Conservation (phyloP, 64 coral and sea anemone species). For the Dendronephthya gigantea region DNA sequence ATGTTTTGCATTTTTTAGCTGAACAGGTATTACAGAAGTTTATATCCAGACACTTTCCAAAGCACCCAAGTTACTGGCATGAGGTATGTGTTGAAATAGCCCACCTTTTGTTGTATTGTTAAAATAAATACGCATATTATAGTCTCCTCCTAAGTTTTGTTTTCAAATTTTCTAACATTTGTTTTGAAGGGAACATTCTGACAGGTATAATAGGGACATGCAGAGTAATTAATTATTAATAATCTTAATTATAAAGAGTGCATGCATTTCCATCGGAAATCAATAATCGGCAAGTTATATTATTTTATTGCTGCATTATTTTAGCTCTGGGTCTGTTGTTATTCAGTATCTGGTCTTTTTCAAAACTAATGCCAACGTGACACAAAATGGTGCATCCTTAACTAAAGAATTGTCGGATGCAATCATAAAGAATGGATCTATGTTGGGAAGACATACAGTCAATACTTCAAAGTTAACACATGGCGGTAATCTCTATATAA, state of each 20-base stretch:
- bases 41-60: background rate
- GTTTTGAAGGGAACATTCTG: too few relatives aligned
- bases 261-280: too few relatives aligned
- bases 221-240: too few relatives aligned
- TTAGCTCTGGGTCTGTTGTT: background rate
- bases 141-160: too few relatives aligned
- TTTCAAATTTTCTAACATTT: too few relatives aligned
- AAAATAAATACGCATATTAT: too few relatives aligned
- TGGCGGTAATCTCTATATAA: background rate
- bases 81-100: background rate
- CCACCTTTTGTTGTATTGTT: too few relatives aligned
- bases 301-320: background rate
- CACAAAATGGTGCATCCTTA: background rate
- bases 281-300: background rate
- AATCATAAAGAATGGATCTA: background rate
- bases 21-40: background rate
- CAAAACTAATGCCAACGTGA: background rate
- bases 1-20: background rate
- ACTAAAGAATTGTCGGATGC: background rate
- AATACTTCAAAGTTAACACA: background rate
- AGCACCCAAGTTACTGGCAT: background rate
- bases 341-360: background rate
- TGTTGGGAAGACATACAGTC: background rate
- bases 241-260: too few relatives aligned
- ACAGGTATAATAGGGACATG: too few relatives aligned